Base-by-base conservation (phyloP, 2,888 invertebrate genomes). In the Osmoderma eremita region DNA sequence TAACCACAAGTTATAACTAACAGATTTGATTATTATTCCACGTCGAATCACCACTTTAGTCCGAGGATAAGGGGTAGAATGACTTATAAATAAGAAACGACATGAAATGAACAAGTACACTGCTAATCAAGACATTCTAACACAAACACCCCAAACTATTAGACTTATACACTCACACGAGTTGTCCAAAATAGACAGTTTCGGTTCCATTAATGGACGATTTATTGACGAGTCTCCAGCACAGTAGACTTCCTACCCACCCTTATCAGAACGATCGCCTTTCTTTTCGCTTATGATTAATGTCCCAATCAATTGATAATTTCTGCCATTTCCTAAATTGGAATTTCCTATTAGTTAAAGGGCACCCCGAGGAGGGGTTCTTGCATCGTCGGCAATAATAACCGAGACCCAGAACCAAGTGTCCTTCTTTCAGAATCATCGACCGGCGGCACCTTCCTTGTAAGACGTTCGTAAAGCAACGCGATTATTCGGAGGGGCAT, bases 261-360 rank as follows among this genome's bases (percentile, higher is more conserved):
- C 58, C 58, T 61, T 61, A 61, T 61, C 58, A 61, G 58, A 45
- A 24, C 58, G 58, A 45, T 30, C 58, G 30, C 30, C 36, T 24
- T 42, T 45, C 58, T 61, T 61, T 22, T 45, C 58, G 58, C 45
- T 45, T 61, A 61, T 61, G 58, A 61, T 61, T 61, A 61, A 61
- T 61, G 58, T 61, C 58, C 58, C 58, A 61, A 61, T 61, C 58
- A 61, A 61, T 61, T 61, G 58, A 45, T 61, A 61, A 61, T 61
- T 61, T 61, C 58, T 61, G 58, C 58, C 58, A 61, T 61, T 61
- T 61, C 58, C 41, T 61, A 61, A 61, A 61, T 61, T 61, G 58
- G 58, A 61, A 61, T 30, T 61, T 61, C 58, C 58, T 61, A 61
- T 61, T 61, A 61, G 58, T 61, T 61, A 61, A 61, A 45, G 58